Evolutionary conservation across 2,888 invertebrate species (phyloP).

Genomic region (Polydrusus pterygomalis): DNA sequence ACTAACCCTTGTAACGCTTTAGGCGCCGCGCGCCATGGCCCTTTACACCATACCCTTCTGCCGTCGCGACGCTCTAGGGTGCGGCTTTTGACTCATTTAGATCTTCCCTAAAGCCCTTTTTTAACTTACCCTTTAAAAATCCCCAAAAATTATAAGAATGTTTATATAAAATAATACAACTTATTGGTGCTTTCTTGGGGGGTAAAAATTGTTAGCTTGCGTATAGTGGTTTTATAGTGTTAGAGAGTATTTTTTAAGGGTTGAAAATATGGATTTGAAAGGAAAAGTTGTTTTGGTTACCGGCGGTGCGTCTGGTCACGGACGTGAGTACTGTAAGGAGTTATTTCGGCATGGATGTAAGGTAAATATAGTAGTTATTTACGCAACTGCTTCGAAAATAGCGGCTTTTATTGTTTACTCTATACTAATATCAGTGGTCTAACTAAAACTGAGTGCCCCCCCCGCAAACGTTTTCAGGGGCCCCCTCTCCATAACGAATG

Average conservation of each 20-base stretch:
- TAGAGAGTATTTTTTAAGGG: constrained; percentile 1
- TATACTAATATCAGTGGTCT: no score
- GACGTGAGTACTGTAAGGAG: constrained; percentile 82
- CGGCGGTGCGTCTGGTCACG: constrained; percentile 84
- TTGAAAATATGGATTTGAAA: constrained; percentile 78
- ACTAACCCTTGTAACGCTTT: not conserved
- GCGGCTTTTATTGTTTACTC: no score
- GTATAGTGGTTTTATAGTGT: not conserved
- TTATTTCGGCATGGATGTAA: constrained; percentile 83
- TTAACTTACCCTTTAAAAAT: not conserved
- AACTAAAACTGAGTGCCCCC: no score
- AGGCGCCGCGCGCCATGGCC: constrained; percentile 47
- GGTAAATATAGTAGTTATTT: constrained; percentile 70
- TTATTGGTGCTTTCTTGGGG: not conserved
- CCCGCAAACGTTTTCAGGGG: no score
- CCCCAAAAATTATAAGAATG: not conserved
- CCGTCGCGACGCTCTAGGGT: constrained; percentile 53
- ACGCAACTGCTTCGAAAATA: no score
- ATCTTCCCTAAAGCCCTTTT: constrained; percentile 6
- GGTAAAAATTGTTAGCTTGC: not conserved
- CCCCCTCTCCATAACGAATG: no score
- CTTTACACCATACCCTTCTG: constrained; percentile 39
- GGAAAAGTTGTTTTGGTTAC: constrained; percentile 84
- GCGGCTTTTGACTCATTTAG: constrained; percentile 50
- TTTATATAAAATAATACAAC: not conserved